A percentile compares a stretch with the other conserved stretches of the same genome.
Evolutionary conservation across 2,888 invertebrate genomes (phyloP).

Genomic region (Elegia similella): DNA sequence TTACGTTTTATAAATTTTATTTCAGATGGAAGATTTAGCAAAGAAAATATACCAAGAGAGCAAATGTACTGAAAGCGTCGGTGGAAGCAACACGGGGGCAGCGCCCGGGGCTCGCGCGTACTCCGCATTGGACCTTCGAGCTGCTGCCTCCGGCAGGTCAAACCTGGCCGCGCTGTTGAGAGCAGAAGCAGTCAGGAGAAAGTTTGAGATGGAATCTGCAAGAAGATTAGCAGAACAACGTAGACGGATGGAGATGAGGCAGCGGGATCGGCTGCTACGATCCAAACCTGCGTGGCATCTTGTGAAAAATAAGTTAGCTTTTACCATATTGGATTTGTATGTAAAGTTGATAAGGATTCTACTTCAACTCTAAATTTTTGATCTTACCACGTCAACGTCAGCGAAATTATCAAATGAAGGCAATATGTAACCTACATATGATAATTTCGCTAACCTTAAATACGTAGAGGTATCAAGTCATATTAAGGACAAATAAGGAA

Average conservation of each 20-base stretch:
- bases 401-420: too few species aligned
- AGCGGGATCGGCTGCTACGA: conserved; percentile 82
- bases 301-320: conserved; percentile 79
- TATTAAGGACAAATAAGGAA: too few species aligned
- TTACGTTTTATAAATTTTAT: conserved; percentile 17
- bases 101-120: conserved; percentile 60
- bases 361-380: too few species aligned
- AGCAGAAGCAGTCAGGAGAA: conserved; percentile 82
- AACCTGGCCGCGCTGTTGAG: conserved; percentile 86
- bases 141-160: conserved; percentile 68
- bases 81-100: conserved; percentile 39
- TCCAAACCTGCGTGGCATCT: conserved; percentile 87
- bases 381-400: too few species aligned
- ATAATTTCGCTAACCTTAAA: too few species aligned
- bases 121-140: conserved; percentile 69
- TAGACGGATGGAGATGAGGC: conserved; percentile 79
- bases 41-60: conserved; percentile 64
- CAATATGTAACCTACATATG: too few species aligned
- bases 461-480: too few species aligned
- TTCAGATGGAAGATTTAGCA: conserved; percentile 65
- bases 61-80: conserved; percentile 53
- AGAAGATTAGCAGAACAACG: conserved; percentile 82
- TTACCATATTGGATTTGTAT: not conserved
- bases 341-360: too few species aligned
- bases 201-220: conserved; percentile 83